phyloP scores from a whole-genome alignment of 1,140 invertebrate species.

The Oscheius sp. region DNA sequence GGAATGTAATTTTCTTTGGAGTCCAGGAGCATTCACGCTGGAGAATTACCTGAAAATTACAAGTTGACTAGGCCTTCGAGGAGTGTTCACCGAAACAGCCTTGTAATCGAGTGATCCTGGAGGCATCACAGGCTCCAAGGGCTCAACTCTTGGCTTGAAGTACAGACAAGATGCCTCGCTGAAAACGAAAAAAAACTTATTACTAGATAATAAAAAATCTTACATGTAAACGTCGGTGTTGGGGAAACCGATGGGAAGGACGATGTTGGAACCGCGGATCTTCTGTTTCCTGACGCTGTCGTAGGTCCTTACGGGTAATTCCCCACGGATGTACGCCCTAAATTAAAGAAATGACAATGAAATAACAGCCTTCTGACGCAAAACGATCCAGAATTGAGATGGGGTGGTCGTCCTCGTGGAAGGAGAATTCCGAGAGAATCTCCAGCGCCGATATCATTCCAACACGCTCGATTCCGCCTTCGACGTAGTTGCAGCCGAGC shows the following conservation, averaged over 20 bases:
- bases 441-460: slow-evolving; percentile 37
- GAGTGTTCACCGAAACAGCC: background rate
- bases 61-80: background rate
- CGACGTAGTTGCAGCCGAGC: slow-evolving; percentile 36
- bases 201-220: background rate
- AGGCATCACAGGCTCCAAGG: background rate
- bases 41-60: background rate
- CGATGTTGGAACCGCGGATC: background rate
- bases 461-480: slow-evolving; percentile 24
- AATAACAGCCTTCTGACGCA: background rate
- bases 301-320: slow-evolving; percentile 8
- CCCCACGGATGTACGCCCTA: background rate
- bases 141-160: background rate
- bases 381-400: slow-evolving; percentile 36
- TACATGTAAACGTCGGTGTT: slow-evolving; percentile 14
- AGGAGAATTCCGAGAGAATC: slow-evolving; percentile 36
- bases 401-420: slow-evolving; percentile 38
- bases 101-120: background rate
- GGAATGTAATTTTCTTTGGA: too few relatives aligned
- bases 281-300: slow-evolving; percentile 17
- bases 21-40: too few relatives aligned
- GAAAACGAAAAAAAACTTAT: background rate
- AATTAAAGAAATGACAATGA: background rate
- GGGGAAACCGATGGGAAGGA: slow-evolving; percentile 20
- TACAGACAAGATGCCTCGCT: slow-evolving; percentile 13